Conservation (phyloP, 2,113 vertebrate species). For the Carollia perspicillata region DNA sequence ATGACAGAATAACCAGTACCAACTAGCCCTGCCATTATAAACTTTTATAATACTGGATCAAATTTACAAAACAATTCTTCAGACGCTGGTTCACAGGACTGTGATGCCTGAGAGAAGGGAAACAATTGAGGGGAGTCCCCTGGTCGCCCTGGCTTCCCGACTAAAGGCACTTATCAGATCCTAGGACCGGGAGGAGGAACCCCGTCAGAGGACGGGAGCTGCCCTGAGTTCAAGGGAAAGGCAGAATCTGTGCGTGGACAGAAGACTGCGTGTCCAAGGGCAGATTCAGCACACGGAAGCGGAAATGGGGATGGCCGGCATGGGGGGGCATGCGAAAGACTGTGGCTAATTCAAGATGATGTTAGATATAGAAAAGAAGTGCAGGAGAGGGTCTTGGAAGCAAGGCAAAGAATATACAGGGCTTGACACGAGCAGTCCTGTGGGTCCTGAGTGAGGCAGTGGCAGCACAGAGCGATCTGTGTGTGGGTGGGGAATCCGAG, state of each 20-base stretch:
- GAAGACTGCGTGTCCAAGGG: neutral
- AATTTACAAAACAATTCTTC: neutral
- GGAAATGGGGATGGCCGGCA: neutral
- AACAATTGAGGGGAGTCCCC: neutral
- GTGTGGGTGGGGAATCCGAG: neutral
- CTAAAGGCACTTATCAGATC: neutral
- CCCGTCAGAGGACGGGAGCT: neutral
- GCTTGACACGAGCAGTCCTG: neutral
- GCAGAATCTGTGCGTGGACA: neutral
- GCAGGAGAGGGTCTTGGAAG: neutral
- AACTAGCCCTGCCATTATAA: neutral
- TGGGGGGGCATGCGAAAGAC: neutral
- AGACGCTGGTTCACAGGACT: neutral
- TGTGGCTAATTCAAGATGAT: neutral
- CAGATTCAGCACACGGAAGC: neutral
- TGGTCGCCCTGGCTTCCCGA: neutral
- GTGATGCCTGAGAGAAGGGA: neutral
- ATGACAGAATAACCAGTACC: neutral
- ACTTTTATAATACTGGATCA: neutral
- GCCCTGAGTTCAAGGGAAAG: neutral
- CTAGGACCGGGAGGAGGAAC: neutral
- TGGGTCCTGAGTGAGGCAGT: neutral
- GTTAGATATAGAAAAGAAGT: neutral
- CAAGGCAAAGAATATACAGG: neutral
- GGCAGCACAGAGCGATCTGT: neutral